These are phyloP conservation scores for Acronicta leporina DNA, from an alignment of 2,888 invertebrate genomes.

Conservation along the genomic window DNA sequence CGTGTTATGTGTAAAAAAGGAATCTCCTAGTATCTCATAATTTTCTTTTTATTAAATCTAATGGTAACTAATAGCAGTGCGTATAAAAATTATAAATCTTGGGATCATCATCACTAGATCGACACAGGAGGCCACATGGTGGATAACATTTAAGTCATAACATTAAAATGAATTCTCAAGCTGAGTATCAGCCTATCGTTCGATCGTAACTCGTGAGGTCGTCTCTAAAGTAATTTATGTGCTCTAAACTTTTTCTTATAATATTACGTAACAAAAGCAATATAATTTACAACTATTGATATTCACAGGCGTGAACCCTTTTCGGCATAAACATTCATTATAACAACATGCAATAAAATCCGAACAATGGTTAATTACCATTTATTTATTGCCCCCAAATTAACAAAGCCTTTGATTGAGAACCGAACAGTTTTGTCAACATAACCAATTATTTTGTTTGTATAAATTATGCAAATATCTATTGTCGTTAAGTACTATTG, in stretches of 20 bases:
- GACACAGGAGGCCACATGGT: no score
- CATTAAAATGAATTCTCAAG: no score
- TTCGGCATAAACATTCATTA: conserved; percentile 53
- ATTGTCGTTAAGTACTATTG: conserved; percentile 34
- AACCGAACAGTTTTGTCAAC: conserved; percentile 47
- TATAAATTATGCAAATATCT: conserved; percentile 65
- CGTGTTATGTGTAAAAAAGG: no score
- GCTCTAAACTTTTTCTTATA: conserved; percentile 19
- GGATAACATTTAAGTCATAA: no score
- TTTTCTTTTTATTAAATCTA: no score
- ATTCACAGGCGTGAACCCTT: conserved; percentile 54
- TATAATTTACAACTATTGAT: conserved; percentile 54
- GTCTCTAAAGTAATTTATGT: conserved; percentile 40
- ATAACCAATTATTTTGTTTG: conserved; percentile 56
- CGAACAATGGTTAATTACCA: conserved; percentile 60
- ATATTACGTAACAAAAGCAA: conserved; percentile 30
- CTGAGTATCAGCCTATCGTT: neutral
- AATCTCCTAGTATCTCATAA: no score
- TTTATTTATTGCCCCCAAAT: conserved; percentile 62
- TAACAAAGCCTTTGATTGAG: conserved; percentile 58
- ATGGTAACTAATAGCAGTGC: no score
- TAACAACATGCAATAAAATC: conserved; percentile 55
- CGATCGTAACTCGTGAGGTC: conserved; percentile 9
- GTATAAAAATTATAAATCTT: no score
- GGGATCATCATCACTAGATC: no score